Conservation (phyloP, 2,113 vertebrate genomes). For the Eurypyga helias region DNA sequence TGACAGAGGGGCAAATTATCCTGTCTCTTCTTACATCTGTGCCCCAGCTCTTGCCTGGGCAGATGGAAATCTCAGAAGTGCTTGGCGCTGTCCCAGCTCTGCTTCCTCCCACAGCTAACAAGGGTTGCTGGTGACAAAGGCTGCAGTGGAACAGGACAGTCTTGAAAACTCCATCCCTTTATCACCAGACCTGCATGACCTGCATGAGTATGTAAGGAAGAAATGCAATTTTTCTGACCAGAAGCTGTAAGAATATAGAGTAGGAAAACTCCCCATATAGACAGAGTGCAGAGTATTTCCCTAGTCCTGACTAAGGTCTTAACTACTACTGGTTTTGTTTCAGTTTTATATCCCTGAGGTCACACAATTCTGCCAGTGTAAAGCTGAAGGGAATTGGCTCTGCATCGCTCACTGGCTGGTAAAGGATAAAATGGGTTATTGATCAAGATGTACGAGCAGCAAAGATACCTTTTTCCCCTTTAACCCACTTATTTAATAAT, state of each 20-base stretch:
- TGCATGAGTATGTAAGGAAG: background rate
- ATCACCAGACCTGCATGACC: background rate
- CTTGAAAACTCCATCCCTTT: background rate
- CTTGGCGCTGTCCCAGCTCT: fast-evolving
- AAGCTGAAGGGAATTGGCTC: background rate
- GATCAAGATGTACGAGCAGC: background rate
- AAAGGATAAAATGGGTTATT: background rate
- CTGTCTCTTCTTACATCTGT: background rate
- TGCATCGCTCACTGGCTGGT: background rate
- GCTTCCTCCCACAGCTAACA: background rate
- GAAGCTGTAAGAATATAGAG: background rate
- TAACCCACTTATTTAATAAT: background rate
- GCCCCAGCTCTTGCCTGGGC: background rate
- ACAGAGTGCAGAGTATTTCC: background rate
- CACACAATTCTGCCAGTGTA: background rate
- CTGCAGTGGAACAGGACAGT: background rate
- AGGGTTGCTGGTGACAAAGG: background rate
- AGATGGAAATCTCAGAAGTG: background rate
- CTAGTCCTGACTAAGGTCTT: background rate
- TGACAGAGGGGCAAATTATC: background rate
- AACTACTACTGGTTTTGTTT: background rate
- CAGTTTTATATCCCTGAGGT: background rate
- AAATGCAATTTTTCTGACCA: background rate
- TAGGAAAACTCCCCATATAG: background rate
- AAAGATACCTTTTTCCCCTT: background rate